phyloP scores from a whole-genome alignment of 2,113 vertebrate species.

The Pseudois nayaur region DNA sequence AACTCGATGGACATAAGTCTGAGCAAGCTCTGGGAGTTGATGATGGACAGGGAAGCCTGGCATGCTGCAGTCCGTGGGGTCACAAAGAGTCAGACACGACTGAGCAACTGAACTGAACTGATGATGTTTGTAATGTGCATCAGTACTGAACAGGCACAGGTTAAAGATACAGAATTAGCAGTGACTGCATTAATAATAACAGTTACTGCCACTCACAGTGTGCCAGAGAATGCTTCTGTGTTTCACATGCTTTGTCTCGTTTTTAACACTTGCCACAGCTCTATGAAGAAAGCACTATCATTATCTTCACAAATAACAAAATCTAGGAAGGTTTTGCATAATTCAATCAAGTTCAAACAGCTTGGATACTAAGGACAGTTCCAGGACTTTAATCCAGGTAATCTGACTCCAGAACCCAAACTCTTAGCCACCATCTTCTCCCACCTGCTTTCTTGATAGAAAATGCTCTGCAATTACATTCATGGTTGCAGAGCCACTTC shows the following conservation, averaged over 20 bases:
- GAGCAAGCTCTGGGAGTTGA: background rate
- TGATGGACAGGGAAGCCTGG: background rate
- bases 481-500: background rate
- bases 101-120: background rate
- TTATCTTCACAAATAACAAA: constrained; percentile 15
- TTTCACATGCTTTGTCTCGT: background rate
- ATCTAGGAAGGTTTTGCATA: background rate
- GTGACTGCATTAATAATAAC: background rate
- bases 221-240: background rate
- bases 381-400: background rate
- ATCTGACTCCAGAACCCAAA: background rate
- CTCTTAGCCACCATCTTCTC: background rate
- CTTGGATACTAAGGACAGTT: background rate
- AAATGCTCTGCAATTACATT: background rate
- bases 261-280: background rate
- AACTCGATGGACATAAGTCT: background rate
- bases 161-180: background rate
- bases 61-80: background rate
- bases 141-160: background rate
- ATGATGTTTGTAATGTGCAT: background rate
- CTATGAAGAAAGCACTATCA: background rate
- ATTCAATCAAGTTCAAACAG: background rate
- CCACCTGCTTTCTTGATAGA: background rate
- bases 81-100: background rate
- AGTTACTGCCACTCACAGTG: background rate